Conservation (phyloP, 2,113 vertebrate species). For the Rhegmatorhina hoffmannsi region DNA sequence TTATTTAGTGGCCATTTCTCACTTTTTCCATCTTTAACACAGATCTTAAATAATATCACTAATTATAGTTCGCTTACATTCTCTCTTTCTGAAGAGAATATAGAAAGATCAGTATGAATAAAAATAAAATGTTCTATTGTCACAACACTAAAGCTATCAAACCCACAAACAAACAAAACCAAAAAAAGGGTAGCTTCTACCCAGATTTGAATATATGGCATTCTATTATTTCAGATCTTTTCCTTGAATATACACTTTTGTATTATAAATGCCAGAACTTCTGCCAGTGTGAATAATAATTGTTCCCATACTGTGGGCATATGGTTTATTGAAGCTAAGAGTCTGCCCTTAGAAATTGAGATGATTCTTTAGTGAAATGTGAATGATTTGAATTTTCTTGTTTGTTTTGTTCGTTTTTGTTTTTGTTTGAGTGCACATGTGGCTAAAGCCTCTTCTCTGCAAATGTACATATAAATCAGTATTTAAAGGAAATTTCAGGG, state of each 20-base stretch:
- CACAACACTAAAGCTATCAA: neutral
- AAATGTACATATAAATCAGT: neutral
- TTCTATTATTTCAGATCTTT: neutral
- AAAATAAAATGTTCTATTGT: neutral
- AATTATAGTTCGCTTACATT: neutral
- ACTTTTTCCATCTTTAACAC: neutral
- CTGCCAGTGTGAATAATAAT: neutral
- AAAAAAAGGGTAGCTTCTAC: neutral
- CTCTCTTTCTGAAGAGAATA: neutral
- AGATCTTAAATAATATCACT: neutral
- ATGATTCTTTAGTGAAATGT: neutral
- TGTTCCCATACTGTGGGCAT: neutral
- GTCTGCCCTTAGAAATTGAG: neutral
- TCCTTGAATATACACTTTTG: neutral
- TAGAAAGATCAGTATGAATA: neutral
- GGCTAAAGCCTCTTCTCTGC: neutral
- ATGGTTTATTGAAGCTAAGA: neutral
- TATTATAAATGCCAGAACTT: neutral
- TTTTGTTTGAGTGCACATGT: neutral
- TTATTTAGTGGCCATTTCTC: neutral
- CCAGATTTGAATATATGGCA: neutral
- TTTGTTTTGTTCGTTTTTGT: neutral
- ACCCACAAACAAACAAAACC: neutral
- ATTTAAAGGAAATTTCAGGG: neutral
- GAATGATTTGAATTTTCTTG: neutral